Percentiles rank a stretch among this genome's conserved stretches.
These are phyloP conservation scores for Hedya salicella DNA, from an alignment of 2,888 invertebrate species.

Conservation along the genomic window DNA sequence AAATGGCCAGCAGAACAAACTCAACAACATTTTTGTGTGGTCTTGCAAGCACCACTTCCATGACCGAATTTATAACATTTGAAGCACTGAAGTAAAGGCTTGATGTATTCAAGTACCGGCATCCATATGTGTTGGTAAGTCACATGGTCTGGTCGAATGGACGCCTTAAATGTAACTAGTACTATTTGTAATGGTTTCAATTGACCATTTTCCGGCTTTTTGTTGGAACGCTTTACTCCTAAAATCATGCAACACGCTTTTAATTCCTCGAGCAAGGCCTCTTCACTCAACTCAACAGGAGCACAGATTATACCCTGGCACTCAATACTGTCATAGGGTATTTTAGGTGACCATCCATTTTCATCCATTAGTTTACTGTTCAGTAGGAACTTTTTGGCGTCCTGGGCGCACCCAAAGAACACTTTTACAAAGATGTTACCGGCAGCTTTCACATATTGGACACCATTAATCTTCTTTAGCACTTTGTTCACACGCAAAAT, in stretches of 20 bases:
- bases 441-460: neutral
- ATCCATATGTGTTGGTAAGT: neutral
- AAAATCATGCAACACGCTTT: neutral
- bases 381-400: neutral
- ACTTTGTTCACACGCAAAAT: neutral
- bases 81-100: neutral
- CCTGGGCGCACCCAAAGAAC: neutral
- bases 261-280: neutral
- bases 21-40: neutral
- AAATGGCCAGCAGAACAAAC: neutral
- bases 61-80: neutral
- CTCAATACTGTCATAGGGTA: neutral
- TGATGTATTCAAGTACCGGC: neutral
- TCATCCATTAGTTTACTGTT: neutral
- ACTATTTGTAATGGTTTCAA: neutral
- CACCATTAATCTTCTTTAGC: neutral
- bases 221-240: neutral
- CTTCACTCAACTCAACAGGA: neutral
- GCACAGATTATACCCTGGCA: neutral
- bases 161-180: neutral
- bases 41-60: conserved; percentile 2
- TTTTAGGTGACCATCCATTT: neutral
- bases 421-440: neutral
- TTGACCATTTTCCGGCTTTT: neutral
- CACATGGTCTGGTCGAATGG: neutral